A percentile compares a stretch with the other conserved stretches of the same genome.
Conservation (phyloP, 92 coral and sea anemone species). For the Porites lobata region DNA sequence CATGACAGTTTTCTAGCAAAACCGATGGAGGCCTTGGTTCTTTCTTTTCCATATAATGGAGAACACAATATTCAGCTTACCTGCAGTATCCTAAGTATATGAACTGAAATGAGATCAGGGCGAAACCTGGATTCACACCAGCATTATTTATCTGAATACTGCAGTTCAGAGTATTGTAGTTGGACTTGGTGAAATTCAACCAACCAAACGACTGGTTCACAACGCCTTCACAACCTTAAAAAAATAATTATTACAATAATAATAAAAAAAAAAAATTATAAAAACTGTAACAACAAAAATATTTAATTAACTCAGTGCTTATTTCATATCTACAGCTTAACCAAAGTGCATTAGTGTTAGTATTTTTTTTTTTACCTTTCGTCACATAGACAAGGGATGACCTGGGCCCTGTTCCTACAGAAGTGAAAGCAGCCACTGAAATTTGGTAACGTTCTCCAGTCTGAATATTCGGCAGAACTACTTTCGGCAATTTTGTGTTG, state of each 20-base stretch:
- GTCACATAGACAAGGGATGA: not conserved
- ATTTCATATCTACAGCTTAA: too few relatives aligned
- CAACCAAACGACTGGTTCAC: constrained; percentile 29
- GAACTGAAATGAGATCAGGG: constrained; percentile 13
- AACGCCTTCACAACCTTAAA: constrained; percentile 17
- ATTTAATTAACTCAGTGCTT: too few relatives aligned
- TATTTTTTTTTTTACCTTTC: not conserved
- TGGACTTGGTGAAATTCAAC: constrained; percentile 1
- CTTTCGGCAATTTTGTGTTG: not conserved
- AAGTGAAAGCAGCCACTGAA: constrained; percentile 4
- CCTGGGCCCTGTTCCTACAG: constrained; percentile 19
- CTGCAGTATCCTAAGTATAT: constrained; percentile 8
- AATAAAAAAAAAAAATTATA: not conserved
- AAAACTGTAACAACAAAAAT: too few relatives aligned
- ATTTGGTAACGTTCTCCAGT: constrained; percentile 9
- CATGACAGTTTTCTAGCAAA: too few relatives aligned
- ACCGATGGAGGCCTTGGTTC: too few relatives aligned
- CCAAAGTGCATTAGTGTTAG: too few relatives aligned
- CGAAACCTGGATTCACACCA: constrained; percentile 16
- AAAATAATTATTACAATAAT: not conserved
- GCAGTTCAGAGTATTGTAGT: constrained; percentile 8
- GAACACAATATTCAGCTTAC: not conserved
- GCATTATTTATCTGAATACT: constrained; percentile 9
- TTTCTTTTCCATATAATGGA: too few relatives aligned
- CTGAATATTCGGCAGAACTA: not conserved